phyloP scores from a whole-genome alignment of 1,140 invertebrate species.

The Drosophila nigrodunni region DNA sequence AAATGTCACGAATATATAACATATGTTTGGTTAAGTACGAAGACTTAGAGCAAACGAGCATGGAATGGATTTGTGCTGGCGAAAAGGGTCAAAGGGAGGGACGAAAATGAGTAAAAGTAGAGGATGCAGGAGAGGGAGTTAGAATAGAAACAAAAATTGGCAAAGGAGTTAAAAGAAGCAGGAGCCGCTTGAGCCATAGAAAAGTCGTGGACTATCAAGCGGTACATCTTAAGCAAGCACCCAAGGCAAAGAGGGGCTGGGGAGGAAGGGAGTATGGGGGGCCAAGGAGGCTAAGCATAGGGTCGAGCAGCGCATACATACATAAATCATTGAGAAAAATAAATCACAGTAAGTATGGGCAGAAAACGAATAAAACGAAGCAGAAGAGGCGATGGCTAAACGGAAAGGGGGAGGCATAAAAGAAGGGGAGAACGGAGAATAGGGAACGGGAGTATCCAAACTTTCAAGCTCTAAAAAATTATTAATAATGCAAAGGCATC shows the following conservation, averaged over 20 bases:
- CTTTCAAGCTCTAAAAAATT: constrained; percentile 65
- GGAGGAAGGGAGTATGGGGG: background rate
- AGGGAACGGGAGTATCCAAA: constrained; percentile 41
- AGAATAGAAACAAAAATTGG: background rate
- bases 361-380: background rate
- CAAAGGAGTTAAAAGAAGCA: background rate
- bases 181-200: background rate
- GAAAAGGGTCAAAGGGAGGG: too few relatives aligned
- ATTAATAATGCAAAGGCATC: constrained; percentile 70
- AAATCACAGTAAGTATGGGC: constrained; percentile 61
- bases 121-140: background rate
- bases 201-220: constrained; percentile 42
- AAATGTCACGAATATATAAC: too few relatives aligned
- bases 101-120: constrained; percentile 19
- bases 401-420: too few relatives aligned
- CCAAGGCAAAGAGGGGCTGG: background rate
- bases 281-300: constrained; percentile 2
- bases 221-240: constrained; percentile 41
- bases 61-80: too few relatives aligned
- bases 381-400: background rate
- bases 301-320: constrained; percentile 36
- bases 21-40: too few relatives aligned
- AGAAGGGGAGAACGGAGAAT: background rate
- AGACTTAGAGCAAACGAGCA: too few relatives aligned
- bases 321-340: constrained; percentile 77